These are phyloP conservation scores for Asobara japonica DNA, from an alignment of 1,140 invertebrate genomes.

Conservation along the genomic window DNA sequence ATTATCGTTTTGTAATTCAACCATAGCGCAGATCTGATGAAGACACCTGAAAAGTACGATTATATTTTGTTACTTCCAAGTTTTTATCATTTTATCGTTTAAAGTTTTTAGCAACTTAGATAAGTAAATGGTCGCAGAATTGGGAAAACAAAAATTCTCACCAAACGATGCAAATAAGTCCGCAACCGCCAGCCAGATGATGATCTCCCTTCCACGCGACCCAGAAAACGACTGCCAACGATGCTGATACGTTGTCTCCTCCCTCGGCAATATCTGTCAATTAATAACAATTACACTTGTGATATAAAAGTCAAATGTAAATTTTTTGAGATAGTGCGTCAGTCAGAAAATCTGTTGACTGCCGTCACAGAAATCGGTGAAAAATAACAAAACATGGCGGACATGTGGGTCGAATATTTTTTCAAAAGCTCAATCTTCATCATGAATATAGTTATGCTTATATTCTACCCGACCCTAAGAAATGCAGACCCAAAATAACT, in stretches of 20 bases:
- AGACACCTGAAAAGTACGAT: conserved; percentile 70
- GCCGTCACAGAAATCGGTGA: too few relatives aligned
- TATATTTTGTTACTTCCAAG: background rate
- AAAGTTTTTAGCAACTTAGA: too few relatives aligned
- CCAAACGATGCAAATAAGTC: conserved; percentile 81
- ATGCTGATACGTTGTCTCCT: conserved; percentile 54
- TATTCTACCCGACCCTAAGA: too few relatives aligned
- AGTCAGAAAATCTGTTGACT: too few relatives aligned
- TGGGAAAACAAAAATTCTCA: conserved; percentile 55
- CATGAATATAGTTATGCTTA: too few relatives aligned
- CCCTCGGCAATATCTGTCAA: conserved; percentile 67
- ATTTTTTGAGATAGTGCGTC: too few relatives aligned
- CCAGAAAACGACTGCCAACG: conserved; percentile 70
- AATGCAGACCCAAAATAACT: background rate
- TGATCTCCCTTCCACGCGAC: conserved; percentile 74
- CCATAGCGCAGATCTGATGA: conserved; percentile 77
- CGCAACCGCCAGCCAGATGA: conserved; percentile 80
- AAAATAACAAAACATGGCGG: too few relatives aligned
- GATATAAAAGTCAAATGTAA: conserved; percentile 15
- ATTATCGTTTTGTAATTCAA: conserved; percentile 74
- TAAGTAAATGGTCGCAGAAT: too few relatives aligned
- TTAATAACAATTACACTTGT: background rate
- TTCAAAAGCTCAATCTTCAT: too few relatives aligned
- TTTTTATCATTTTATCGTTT: background rate
- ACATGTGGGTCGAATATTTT: too few relatives aligned